Percentiles rank a stretch among this genome's conserved stretches.
phyloP scores from a whole-genome alignment of 2,797 vertebrate species.

The Syngnathus rostellatus region DNA sequence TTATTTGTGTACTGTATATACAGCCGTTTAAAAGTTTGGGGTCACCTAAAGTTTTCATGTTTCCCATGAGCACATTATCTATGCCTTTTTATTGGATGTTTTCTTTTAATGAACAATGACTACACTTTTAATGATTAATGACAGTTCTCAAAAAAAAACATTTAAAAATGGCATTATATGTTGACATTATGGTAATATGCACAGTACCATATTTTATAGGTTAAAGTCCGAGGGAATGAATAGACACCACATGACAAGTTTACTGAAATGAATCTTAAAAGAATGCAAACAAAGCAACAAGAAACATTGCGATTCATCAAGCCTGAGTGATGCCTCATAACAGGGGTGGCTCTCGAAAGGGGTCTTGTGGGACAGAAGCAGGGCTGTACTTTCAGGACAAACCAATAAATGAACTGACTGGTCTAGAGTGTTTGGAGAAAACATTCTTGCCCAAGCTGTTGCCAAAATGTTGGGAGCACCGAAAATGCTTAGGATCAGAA shows the following conservation, averaged over 20 bases:
- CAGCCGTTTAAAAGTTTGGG: background rate
- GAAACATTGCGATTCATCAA: conserved; percentile 50
- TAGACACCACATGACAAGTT: conserved; percentile 1
- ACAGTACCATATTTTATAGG: background rate
- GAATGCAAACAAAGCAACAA: conserved; percentile 43
- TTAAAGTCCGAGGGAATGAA: background rate
- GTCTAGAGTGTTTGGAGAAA: conserved; percentile 54
- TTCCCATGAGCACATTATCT: background rate
- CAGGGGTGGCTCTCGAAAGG: conserved; percentile 42
- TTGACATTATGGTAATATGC: background rate
- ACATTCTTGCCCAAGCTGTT: conserved; percentile 45
- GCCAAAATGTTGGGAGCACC: background rate
- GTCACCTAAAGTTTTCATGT: background rate
- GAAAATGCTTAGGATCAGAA: background rate
- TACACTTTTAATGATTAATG: background rate
- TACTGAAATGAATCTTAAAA: conserved; percentile 13
- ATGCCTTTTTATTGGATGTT: background rate
- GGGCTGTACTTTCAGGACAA: conserved; percentile 57
- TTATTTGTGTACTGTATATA: background rate
- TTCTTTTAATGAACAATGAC: background rate
- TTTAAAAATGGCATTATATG: background rate
- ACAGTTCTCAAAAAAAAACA: background rate
- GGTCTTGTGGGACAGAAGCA: conserved; percentile 19
- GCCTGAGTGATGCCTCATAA: conserved; percentile 47
- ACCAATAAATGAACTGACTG: conserved; percentile 58